Base-by-base conservation (phyloP, 2,888 invertebrate species). In the Pyrochroa serraticornis region DNA sequence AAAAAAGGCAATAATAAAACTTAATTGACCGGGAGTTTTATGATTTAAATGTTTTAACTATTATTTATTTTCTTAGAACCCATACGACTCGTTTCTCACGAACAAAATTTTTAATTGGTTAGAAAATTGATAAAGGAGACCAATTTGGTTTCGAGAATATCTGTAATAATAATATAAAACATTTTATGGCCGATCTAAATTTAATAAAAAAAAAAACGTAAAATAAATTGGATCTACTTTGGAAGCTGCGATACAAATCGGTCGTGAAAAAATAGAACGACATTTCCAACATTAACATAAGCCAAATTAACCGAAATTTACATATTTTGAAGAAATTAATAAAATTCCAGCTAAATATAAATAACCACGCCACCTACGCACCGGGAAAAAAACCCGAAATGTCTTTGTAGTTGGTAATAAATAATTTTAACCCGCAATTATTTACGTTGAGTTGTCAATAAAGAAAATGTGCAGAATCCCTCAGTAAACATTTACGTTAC, bases 11-110 rank as follows among this genome's bases (percentile, higher is more conserved):
- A 57, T 57, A 57, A 35, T 57, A 57, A 58, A 49, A 36, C 31
- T 58, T 58, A 53, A 58, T 53, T 38, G 58, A 44, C 37, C 31
- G 12, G 45, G 14, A 50, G 42, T 59, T 59, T 55, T 59, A 59
- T 51, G 38, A 59, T 55, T 58, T 46, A 52, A 51, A 58, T 43
- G 42, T 30, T 51, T 14, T 32, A 35, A 49, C 34, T 39, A 32
- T 13, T 58, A 54, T 41, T 35, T 12, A 54, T 39, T 54, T 46
- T 51, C 48, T 9, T 13, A 55, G 45, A 59, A 55, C 42, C 30
- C 37, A 30, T 6, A 34, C 30, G 9, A 35, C 12, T 54, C 41
- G 41, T 43, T 55, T 54, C 55, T 50, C 54, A 48, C 49, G 46
- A 41, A 9, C 12, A 34, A 39, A 31, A 12, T 50, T 50, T 46